Evolutionary conservation across 1,140 invertebrate species (phyloP).

Genomic region (Pseudomyrmex concolor): DNA sequence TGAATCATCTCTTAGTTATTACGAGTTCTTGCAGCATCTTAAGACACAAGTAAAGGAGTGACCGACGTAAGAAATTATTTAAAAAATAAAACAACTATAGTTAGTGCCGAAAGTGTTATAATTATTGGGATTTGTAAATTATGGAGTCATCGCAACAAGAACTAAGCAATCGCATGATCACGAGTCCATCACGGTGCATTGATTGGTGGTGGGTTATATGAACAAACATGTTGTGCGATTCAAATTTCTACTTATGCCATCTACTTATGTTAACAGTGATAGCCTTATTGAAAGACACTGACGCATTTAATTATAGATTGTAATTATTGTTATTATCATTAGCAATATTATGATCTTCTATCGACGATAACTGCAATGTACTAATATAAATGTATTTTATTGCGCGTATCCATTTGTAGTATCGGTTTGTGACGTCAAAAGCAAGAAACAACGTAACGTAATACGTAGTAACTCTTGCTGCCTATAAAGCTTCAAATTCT

Average conservation of each 20-base stretch:
- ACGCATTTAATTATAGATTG: slow-evolving; percentile 73
- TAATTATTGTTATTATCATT: slow-evolving; percentile 69
- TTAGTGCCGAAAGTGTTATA: slow-evolving; percentile 58
- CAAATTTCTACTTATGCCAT: slow-evolving; percentile 53
- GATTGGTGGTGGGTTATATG: slow-evolving; percentile 33
- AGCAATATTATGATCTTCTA: slow-evolving; percentile 47
- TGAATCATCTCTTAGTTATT: slow-evolving; percentile 97
- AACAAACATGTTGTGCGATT: slow-evolving; percentile 23
- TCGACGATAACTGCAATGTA: slow-evolving; percentile 15
- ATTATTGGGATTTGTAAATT: slow-evolving; percentile 38
- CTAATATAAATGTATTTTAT: slow-evolving; percentile 7
- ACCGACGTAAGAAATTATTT: slow-evolving; percentile 57
- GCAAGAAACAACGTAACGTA: no score
- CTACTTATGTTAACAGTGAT: slow-evolving; percentile 65
- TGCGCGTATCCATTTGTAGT: neutral
- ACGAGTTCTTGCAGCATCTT: slow-evolving; percentile 99
- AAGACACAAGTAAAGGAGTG: slow-evolving; percentile 94
- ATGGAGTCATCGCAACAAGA: slow-evolving; percentile 35
- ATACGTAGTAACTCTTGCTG: no score
- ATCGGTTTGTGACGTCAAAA: no score
- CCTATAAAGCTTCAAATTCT: no score
- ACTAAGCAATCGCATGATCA: neutral
- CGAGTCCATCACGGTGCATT: slow-evolving; percentile 24
- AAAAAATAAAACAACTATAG: slow-evolving; percentile 3
- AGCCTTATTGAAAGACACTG: slow-evolving; percentile 67